Conservation (phyloP, 2,888 invertebrate genomes). For the Herminia tarsipennalis region DNA sequence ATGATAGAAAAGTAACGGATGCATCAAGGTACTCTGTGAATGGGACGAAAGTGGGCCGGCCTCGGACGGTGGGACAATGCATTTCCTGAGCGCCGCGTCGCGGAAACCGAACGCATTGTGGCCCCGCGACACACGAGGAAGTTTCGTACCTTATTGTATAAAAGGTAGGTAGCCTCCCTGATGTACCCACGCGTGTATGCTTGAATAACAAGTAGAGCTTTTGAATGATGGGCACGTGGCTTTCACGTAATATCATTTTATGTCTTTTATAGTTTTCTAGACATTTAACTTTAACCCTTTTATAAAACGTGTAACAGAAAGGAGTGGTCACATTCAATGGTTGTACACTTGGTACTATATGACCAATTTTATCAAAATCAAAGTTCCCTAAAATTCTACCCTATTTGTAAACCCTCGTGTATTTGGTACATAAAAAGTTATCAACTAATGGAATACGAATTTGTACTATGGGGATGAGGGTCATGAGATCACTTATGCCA, state of each 20-base stretch:
- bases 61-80: conserved; percentile 63
- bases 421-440: no score
- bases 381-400: no score
- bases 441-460: no score
- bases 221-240: not conserved
- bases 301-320: no score
- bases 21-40: conserved; percentile 58
- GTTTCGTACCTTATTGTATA: conserved; percentile 51
- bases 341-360: no score
- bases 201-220: not conserved
- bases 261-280: no score
- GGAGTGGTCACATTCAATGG: no score
- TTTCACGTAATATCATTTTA: not conserved
- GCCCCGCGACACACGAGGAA: conserved; percentile 57
- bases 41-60: conserved; percentile 67
- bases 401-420: no score
- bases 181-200: not conserved
- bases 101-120: conserved; percentile 68
- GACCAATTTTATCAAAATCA: no score
- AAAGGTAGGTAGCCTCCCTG: conserved; percentile 19
- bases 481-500: no score
- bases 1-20: conserved; percentile 53
- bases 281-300: no score
- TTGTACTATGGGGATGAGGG: no score
- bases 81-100: conserved; percentile 54